Evolutionary conservation across 2,113 vertebrate species (phyloP).

Genomic region (Passer montanus): DNA sequence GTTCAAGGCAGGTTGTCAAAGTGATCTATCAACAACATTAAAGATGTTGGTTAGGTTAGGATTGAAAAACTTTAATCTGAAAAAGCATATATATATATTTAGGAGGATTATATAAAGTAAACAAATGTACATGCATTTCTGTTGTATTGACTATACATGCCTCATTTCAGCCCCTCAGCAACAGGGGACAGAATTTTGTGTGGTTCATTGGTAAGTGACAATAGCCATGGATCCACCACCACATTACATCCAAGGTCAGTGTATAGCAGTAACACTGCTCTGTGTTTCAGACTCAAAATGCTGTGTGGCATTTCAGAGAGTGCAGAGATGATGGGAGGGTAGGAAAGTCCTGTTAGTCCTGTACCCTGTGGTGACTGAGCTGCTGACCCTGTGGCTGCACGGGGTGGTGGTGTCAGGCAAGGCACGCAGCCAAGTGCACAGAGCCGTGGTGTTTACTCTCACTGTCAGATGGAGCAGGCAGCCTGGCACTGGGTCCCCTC

Average conservation of each 20-base stretch:
- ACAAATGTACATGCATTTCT: background rate
- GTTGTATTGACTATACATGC: background rate
- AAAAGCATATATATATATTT: background rate
- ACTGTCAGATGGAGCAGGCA: constrained; percentile 48
- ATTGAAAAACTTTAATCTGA: background rate
- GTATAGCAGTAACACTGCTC: background rate
- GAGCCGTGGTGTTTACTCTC: background rate
- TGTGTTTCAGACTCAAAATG: background rate
- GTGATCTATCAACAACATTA: background rate
- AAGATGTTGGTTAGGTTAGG: background rate
- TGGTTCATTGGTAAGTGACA: background rate
- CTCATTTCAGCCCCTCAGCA: background rate
- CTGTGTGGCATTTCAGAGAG: background rate
- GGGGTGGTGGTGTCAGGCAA: constrained; percentile 44
- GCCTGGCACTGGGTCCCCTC: constrained; percentile 46
- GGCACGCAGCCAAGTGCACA: background rate
- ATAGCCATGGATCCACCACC: background rate
- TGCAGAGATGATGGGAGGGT: background rate
- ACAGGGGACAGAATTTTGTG: background rate
- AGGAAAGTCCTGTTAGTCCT: background rate
- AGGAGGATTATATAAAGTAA: background rate
- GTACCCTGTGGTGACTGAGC: background rate
- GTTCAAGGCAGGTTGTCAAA: background rate
- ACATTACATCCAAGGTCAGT: accelerated
- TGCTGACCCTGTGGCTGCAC: background rate